Evolutionary conservation across 2,113 vertebrate genomes (phyloP), one percentile per base, ranked within the genome.

Genomic region (Petaurus breviceps): DNA sequence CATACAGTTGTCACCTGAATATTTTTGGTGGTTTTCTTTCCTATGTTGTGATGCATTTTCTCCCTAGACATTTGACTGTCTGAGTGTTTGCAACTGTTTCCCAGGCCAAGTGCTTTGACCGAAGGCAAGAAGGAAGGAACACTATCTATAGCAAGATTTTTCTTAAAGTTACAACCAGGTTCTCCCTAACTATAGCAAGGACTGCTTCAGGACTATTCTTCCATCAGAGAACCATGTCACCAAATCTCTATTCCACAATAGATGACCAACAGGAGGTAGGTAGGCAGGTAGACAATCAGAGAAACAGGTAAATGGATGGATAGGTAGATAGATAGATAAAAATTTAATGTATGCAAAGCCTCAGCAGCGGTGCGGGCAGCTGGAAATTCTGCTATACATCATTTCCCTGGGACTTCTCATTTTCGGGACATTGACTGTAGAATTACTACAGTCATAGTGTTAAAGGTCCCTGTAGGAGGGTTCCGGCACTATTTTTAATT

Each of bases 381-480:
- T 97, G 92, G 95, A 96, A 98, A 97, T 25, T 16, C 95, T 61
- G 53, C 91, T 95, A 49, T 89, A 92, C 57, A 97, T 97, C 1
- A 97, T 95, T 98, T 96, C 94, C 96, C 84, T 50, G 46, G 94
- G 96, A 97, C 97, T 98, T 98, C 96, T 98, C 93, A 94, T 98
- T 98, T 98, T 98, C 97, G 97, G 95, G 90, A 97, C 97, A 97
- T 46, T 97, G 95, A 91, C 95, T 98, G 94, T 95, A 96, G 97
- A 97, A 97, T 97, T 97, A 97, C 97, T 96, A 52, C 31, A 97
- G 89, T 94, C 23, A 4, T 51, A 91, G 57, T 96, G 92, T 98
- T 98, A 97, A 97, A 94, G 96, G 95, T 93, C 92, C 96, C 93
- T 57, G 51, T 10, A 94, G 89, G 92, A 19, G 94, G 94, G 98